These are phyloP conservation scores for Falcaria lacertinaria DNA, from an alignment of 2,888 invertebrate species.

Conservation along the genomic window DNA sequence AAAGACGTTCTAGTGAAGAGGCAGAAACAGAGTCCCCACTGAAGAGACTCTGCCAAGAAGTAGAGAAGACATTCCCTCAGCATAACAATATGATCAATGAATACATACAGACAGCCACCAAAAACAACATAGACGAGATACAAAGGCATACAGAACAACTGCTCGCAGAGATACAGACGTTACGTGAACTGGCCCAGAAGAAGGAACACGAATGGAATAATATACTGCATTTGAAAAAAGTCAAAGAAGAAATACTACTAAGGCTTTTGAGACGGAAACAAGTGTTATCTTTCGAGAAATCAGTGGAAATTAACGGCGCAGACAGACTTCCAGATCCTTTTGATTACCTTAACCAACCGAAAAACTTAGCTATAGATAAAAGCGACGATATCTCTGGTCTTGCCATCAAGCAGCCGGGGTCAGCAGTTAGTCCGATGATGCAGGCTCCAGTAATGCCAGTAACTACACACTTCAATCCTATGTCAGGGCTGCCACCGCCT, in stretches of 20 bases:
- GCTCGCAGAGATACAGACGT: conserved; percentile 82
- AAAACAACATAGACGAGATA: conserved; percentile 80
- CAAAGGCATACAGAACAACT: conserved; percentile 83
- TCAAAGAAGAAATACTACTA: conserved; percentile 89
- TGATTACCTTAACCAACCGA: conserved; percentile 65
- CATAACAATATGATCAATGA: conserved; percentile 82
- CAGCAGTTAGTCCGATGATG: conserved; percentile 51
- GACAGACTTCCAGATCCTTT: conserved; percentile 56
- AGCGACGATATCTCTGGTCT: conserved; percentile 72
- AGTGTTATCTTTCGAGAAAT: conserved; percentile 74
- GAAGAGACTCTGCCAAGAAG: conserved; percentile 72
- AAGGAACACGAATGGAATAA: conserved; percentile 94
- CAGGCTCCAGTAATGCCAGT: conserved; percentile 59
- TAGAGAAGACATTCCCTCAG: conserved; percentile 72
- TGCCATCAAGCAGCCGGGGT: conserved; percentile 58
- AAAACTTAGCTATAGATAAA: conserved; percentile 68
- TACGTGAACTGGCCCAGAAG: conserved; percentile 86
- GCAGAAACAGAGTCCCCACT: conserved; percentile 68
- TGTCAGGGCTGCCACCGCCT: conserved; percentile 66
- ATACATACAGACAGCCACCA: conserved; percentile 82
- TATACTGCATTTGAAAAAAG: conserved; percentile 88
- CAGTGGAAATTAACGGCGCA: conserved; percentile 58
- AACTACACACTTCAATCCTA: conserved; percentile 60
- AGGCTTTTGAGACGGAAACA: conserved; percentile 85
- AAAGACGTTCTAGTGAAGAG: conserved; percentile 62